Base-by-base conservation (phyloP, 53 echinoderm and acorn worm species). In the Echinarachnius parma region DNA sequence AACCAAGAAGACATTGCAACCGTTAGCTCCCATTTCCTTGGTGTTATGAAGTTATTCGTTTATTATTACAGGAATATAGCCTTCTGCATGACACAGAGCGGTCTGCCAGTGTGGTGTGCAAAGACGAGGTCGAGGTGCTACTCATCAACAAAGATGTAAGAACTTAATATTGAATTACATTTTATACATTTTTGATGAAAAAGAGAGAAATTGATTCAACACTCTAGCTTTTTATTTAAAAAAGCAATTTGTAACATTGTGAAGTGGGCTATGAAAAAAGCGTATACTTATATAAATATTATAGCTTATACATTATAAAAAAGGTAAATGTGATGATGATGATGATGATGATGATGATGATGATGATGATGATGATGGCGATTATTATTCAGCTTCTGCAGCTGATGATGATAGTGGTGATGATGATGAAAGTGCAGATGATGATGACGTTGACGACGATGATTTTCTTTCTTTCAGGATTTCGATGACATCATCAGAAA, bases 51-150 rank as follows among this genome's bases (percentile, higher is more conserved):
- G n/a, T n/a, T n/a, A n/a, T n/a, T 44, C 8, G 35, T 45, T 64
- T 27, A 36, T 49, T 21, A 16, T 34, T 32, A n/a, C 55, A 94
- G 94, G 84, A 84, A 24, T 65, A 57, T 23, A 82, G 82, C 13
- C 78, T 95, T n/a, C 53, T 95, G 25, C 87, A 84, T 29, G 69
- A 87, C 34, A 78, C 78, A 7, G 36, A 45, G 14, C 59, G 95
- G 39, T 78, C 78, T 11, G 86, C 76, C 13, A 87, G 84, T 21
- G 81, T 91, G 1, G 84, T 95, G 3, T 95, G 95, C 58, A 95
- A 91, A 75, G 91, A 91, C 15, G 84, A 87, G 23, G 90, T 91
- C 3, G 95, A 95, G 59, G 81, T 90, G 3, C 76, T 95, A 28
- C 81, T 95, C 1, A 62, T 95, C 27, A 74, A 91, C 42, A 78